Evolutionary conservation across 2,888 invertebrate species (phyloP), one percentile per base, ranked within the genome.

Genomic region (Xestia c-nigrum): DNA sequence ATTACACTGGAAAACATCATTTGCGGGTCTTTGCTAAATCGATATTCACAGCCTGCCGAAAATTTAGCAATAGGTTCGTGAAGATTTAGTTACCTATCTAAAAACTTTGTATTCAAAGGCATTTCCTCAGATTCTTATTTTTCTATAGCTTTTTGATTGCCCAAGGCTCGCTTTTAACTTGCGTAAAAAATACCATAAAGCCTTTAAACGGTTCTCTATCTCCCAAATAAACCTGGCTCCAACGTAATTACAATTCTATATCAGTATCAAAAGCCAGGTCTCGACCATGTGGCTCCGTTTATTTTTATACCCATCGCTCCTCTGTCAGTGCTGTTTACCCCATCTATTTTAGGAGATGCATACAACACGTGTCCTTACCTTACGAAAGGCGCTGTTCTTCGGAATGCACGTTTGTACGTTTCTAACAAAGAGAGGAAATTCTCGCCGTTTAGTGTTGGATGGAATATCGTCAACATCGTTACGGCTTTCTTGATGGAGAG

Each of bases 271-370:
- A 87, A 78, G 77, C 78, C 76, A 81, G 78, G 78, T 68, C 81
- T 52, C 77, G 78, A 82, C 80, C 85, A 85, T 87, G 82, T 87
- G 87, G 81, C 78, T 73, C 63, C 47, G 80, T 88, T 89, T 89
- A 89, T 89, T 89, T 89, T 86, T 68, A 81, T 75, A 79, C 46
- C 66, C 64, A 66, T 64, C 66, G 85, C 81, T 78, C 43, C 79
- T 81, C 85, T 81, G 82, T 80, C 87, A 72, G 81, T 75, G 74
- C 74, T 85, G 88, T 88, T 85, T 88, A 87, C 80, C 76, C 66
- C n/a, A 74, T 80, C 80, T 88, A 88, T 88, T 88, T 88, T 78
- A 76, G 80, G 87, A 77, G 78, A 85, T 85, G 80, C 88, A 76
- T 65, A 74, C 76, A 75, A 76, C 85, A 84, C 76, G 81, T 81